Base-by-base conservation (phyloP, 2,888 invertebrate species). In the Apamea anceps region DNA sequence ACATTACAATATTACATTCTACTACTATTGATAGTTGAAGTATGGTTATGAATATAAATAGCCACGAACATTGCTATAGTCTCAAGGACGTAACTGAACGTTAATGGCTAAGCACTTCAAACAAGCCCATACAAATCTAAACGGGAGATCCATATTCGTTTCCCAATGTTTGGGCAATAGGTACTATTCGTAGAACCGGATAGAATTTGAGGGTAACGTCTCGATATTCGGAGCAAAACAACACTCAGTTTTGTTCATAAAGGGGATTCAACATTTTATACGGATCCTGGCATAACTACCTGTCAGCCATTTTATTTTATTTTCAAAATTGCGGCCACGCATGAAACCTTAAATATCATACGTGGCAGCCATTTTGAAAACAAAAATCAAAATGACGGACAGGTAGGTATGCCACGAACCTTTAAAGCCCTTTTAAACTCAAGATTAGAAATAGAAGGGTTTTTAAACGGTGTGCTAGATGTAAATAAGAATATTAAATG, bases 41-140 rank as follows among this genome's bases (percentile, higher is more conserved):
- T 85, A 80, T 90, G 89, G 88, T 74, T 82, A 37, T 80, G 88
- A 88, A 90, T 89, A 89, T 90, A 89, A 89, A 89, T 90, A 89
- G 85, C 77, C 62, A 72, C 78, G 71, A 87, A 74, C 84, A 83
- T 87, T 87, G 72, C 57, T 86, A 87, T 80, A 86, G 81, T 85
- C 84, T 89, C 86, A 89, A 89, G 90, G 90, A 89, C 90, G 86
- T 79, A 85, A 79, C 81, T 85, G 87, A 87, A 82, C 84, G 80
- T 87, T 90, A 90, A 84, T 87, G 82, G 85, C 51, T 83, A 80
- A 81, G 71, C 81, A 88, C 89, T 89, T 90, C 90, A 89, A 86
- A 90, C 85, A 83, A 87, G 83, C 76, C 87, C 85, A 88, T 87
- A 90, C 79, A 82, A 85, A 81, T 77, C 82, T 77, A 84, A 90